These are phyloP conservation scores for Crax fasciolata DNA, from an alignment of 2,797 vertebrate genomes.

Conservation along the genomic window DNA sequence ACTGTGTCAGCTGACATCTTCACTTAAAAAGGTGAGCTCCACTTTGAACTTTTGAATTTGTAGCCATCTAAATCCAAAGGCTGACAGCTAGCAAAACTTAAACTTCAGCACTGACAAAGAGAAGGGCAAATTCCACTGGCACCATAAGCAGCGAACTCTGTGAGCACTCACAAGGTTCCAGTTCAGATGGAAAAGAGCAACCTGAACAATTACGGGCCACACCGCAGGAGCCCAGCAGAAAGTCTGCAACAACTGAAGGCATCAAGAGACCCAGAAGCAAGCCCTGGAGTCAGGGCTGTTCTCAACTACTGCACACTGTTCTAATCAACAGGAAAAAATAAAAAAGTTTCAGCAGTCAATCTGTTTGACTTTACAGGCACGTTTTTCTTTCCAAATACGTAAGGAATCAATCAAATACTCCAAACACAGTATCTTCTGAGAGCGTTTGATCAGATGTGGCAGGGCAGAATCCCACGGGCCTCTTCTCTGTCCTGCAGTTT, in stretches of 20 bases:
- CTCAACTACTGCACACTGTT: not conserved
- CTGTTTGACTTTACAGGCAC: not conserved
- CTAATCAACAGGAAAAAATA: not conserved
- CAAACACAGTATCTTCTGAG: not conserved
- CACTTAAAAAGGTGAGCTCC: not conserved
- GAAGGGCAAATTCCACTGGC: slow-evolving; percentile 1
- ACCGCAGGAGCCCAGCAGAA: not conserved
- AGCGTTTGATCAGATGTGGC: not conserved
- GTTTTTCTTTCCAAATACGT: not conserved
- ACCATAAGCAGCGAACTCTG: not conserved
- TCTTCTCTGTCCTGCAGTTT: not conserved
- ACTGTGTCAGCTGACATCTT: not conserved
- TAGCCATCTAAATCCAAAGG: slow-evolving; percentile 54
- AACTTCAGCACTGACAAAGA: slow-evolving; percentile 5
- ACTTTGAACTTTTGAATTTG: slow-evolving; percentile 26
- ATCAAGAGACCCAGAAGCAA: not conserved
- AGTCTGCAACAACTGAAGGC: not conserved
- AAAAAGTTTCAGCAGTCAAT: not conserved
- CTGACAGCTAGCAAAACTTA: slow-evolving; percentile 22
- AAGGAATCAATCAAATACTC: not conserved
- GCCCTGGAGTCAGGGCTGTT: not conserved
- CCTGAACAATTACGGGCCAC: not conserved
- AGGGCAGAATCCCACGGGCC: not conserved
- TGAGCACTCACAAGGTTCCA: not conserved
- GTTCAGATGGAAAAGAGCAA: slow-evolving; percentile 34